Conservation (phyloP, 2,797 vertebrate species). For the Euthynnus affinis region DNA sequence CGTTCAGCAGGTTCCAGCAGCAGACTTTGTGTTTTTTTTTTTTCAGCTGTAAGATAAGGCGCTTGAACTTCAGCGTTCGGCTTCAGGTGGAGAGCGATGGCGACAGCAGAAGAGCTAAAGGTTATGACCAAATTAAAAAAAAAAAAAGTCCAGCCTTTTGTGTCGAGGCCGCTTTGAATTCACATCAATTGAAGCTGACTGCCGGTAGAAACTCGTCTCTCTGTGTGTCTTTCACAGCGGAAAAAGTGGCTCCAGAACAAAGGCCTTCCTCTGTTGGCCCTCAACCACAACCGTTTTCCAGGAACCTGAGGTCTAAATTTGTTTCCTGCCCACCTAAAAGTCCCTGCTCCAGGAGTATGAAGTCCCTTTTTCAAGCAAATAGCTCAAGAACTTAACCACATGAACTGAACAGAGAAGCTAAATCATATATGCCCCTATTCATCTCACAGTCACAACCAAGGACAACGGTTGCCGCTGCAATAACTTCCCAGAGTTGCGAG, state of each 20-base stretch:
- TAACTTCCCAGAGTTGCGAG: too few species aligned
- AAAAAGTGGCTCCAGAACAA: not conserved
- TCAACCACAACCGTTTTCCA: not conserved
- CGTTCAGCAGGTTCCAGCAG: conserved; percentile 7
- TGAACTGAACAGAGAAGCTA: not conserved
- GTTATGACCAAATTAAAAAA: conserved; percentile 7
- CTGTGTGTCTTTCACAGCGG: not conserved
- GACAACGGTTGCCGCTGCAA: too few species aligned
- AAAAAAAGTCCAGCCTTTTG: not conserved
- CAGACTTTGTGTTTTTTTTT: not conserved
- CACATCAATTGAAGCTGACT: not conserved
- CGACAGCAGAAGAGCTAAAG: not conserved
- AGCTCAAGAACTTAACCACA: not conserved
- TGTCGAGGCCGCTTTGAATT: not conserved
- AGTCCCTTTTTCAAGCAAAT: not conserved
- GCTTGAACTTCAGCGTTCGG: conserved; percentile 18
- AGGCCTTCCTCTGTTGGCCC: not conserved
- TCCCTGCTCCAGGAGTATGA: not conserved
- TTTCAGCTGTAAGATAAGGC: not conserved
- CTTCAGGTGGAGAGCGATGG: not conserved
- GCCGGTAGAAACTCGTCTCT: not conserved
- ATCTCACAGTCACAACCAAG: too few species aligned
- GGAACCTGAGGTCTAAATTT: not conserved
- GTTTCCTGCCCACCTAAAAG: not conserved
- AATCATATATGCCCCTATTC: too few species aligned